Evolutionary conservation across 2,797 vertebrate genomes (phyloP).

Genomic region (Hippoglossus hippoglossus): DNA sequence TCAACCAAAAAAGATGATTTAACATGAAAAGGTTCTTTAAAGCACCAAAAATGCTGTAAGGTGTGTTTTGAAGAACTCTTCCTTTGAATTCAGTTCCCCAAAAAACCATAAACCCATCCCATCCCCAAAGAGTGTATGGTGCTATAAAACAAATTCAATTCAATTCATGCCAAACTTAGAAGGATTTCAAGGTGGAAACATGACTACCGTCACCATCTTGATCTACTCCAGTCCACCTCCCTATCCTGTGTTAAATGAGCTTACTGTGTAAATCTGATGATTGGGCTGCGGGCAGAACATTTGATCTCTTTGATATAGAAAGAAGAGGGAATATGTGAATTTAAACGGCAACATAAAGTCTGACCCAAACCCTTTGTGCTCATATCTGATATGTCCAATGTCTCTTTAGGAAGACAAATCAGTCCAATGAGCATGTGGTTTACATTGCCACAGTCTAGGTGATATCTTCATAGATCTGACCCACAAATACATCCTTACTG

Average conservation of each 20-base stretch:
- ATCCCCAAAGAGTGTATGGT: too few relatives aligned
- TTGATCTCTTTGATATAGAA: not conserved
- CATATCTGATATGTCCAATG: not conserved
- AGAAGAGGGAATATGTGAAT: conserved; percentile 1
- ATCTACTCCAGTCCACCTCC: not conserved
- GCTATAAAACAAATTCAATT: too few relatives aligned
- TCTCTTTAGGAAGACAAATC: not conserved
- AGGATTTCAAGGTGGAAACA: not conserved
- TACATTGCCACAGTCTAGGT: not conserved
- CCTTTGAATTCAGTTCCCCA: too few relatives aligned
- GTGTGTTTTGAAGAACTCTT: too few relatives aligned
- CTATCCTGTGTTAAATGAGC: not conserved
- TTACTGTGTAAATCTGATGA: conserved; percentile 7
- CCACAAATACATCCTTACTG: conserved; percentile 6
- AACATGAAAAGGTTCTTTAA: too few relatives aligned
- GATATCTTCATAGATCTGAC: conserved; percentile 23
- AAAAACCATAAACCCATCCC: too few relatives aligned
- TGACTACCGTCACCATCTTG: not conserved
- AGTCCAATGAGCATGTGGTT: conserved; percentile 11
- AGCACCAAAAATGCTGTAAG: too few relatives aligned
- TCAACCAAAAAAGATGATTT: too few relatives aligned
- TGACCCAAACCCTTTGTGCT: not conserved
- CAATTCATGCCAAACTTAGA: not conserved
- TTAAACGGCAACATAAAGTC: conserved; percentile 10
- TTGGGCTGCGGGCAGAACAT: conserved; percentile 9